Percentiles rank a stretch among this genome's conserved stretches.
Evolutionary conservation across 2,113 vertebrate species (phyloP).

Genomic region (Cynopterus brachyotis): DNA sequence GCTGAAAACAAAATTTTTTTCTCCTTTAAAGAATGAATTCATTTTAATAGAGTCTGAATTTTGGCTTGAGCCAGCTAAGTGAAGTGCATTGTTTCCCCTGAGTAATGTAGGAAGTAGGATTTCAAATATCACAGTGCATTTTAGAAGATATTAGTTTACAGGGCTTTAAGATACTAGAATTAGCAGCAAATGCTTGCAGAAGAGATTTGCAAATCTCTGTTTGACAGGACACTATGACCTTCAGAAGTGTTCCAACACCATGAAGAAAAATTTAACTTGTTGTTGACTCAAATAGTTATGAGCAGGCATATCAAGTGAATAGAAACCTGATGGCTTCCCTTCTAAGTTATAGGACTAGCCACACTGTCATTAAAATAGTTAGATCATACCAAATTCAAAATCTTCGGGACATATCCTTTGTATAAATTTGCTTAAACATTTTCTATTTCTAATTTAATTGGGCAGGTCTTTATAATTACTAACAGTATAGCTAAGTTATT

Average conservation of each 20-base stretch:
- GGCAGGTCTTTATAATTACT: neutral
- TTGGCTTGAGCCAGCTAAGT: slow-evolving; percentile 29
- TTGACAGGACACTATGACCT: slow-evolving; percentile 59
- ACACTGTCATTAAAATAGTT: neutral
- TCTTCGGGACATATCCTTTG: neutral
- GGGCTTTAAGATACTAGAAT: slow-evolving; percentile 68
- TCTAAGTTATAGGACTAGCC: neutral
- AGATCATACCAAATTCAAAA: neutral
- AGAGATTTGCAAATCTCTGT: slow-evolving; percentile 55
- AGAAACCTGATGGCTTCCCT: neutral
- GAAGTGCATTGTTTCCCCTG: slow-evolving; percentile 41
- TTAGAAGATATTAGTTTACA: slow-evolving; percentile 70
- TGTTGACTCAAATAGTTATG: slow-evolving; percentile 4
- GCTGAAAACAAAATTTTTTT: neutral
- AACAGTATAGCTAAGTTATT: neutral
- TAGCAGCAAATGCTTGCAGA: slow-evolving; percentile 57
- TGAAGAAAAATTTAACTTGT: slow-evolving; percentile 28
- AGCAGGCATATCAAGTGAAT: neutral
- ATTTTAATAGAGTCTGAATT: slow-evolving; percentile 32
- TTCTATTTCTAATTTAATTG: neutral
- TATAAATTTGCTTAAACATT: neutral
- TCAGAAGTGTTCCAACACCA: slow-evolving; percentile 47
- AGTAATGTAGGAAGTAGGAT: slow-evolving; percentile 59
- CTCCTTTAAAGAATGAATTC: neutral
- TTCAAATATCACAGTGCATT: slow-evolving; percentile 62